Conservation (phyloP, 2,797 vertebrate genomes). For the Smutsia temminckii region DNA sequence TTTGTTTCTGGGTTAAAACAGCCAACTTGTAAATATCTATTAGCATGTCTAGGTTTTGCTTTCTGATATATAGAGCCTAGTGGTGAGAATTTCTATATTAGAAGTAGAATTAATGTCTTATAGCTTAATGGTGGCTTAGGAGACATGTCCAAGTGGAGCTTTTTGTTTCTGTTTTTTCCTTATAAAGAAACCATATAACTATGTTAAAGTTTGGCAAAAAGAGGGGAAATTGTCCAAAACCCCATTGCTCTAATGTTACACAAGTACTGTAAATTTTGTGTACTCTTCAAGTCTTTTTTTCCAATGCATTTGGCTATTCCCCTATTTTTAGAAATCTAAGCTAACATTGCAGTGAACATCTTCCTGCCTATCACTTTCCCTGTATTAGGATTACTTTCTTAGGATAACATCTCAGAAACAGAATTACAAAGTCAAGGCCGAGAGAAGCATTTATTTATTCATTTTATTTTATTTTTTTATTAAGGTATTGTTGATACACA, state of each 20-base stretch:
- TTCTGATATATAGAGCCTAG: constrained; percentile 35
- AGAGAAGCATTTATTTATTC: constrained; percentile 12
- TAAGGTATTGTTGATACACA: too few relatives aligned
- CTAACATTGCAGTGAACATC: background rate
- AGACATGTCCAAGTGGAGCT: background rate
- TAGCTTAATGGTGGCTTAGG: constrained; percentile 19
- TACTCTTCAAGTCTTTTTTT: background rate
- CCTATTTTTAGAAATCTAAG: constrained; percentile 2
- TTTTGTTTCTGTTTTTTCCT: background rate
- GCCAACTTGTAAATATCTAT: constrained; percentile 29
- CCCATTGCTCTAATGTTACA: background rate
- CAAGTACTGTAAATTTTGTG: constrained; percentile 47
- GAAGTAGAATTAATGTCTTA: background rate
- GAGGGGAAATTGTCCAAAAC: background rate
- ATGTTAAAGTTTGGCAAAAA: constrained; percentile 36
- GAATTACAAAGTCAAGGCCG: constrained; percentile 52
- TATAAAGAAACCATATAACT: background rate
- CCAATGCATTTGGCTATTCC: background rate
- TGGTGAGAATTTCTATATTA: constrained; percentile 36
- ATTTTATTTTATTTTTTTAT: too few relatives aligned
- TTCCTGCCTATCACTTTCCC: constrained; percentile 27
- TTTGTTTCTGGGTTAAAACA: constrained; percentile 70
- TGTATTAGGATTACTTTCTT: constrained; percentile 29
- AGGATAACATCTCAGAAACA: constrained; percentile 44
- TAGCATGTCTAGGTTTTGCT: constrained; percentile 45